These are phyloP conservation scores for Cataglyphis rosenhaueri DNA, from an alignment of 2,888 invertebrate species.

Conservation along the genomic window DNA sequence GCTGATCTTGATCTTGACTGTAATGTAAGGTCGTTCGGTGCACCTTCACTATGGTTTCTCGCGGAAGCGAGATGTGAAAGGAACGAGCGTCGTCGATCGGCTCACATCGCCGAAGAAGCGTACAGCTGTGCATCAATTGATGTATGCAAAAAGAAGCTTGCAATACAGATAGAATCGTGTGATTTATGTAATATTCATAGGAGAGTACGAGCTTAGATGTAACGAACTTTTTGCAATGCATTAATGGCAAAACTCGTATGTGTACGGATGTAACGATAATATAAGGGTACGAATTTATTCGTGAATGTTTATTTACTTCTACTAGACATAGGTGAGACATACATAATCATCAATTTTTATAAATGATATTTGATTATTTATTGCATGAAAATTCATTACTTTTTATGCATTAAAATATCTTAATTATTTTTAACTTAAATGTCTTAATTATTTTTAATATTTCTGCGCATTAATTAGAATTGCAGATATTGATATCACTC, in stretches of 20 bases:
- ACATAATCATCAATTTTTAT: background rate
- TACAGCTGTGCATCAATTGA: background rate
- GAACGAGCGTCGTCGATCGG: background rate
- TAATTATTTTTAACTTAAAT: background rate
- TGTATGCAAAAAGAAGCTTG: background rate
- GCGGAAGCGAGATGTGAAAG: conserved; percentile 49
- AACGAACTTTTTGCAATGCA: background rate
- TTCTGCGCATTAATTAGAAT: background rate
- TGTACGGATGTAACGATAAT: background rate
- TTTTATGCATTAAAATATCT: background rate
- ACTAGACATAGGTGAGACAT: background rate
- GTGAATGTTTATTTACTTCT: background rate
- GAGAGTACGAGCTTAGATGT: background rate
- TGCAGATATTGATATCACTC: background rate
- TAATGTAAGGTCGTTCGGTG: conserved; percentile 43
- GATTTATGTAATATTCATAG: background rate
- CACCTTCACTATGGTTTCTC: conserved; percentile 44
- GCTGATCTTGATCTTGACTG: conserved; percentile 46
- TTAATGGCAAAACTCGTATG: background rate
- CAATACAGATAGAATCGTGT: background rate
- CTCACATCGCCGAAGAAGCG: background rate
- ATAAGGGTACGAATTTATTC: background rate
- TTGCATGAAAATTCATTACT: background rate
- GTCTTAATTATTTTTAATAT: background rate
- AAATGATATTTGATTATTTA: background rate